A percentile compares a stretch with the other conserved stretches of the same genome.
phyloP scores from a whole-genome alignment of 2,113 vertebrate species.

The Empidonax alnorum region DNA sequence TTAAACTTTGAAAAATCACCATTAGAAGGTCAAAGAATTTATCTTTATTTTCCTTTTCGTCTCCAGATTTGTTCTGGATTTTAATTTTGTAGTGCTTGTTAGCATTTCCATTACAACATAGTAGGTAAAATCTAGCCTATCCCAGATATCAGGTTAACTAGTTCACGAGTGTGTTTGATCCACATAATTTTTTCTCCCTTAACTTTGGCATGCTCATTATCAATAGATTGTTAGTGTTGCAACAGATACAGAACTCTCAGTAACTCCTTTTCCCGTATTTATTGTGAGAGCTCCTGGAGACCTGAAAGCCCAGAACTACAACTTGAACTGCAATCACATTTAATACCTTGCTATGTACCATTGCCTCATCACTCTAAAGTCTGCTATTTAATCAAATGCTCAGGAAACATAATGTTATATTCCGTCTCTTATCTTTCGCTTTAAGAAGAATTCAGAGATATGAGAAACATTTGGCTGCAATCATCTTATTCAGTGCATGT shows the following conservation, averaged over 20 bases:
- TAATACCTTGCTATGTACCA: neutral
- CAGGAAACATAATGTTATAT: neutral
- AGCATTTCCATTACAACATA: neutral
- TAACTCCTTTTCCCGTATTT: neutral
- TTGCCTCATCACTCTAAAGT: neutral
- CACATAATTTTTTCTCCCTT: neutral
- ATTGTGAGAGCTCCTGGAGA: neutral
- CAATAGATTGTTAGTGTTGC: neutral
- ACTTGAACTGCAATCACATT: neutral
- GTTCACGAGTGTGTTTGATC: neutral
- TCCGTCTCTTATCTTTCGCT: neutral
- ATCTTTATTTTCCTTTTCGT: neutral
- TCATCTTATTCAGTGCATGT: neutral
- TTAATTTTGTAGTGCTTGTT: neutral
- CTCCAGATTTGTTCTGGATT: neutral
- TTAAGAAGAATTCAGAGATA: neutral
- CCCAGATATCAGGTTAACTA: neutral
- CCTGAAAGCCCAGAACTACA: neutral
- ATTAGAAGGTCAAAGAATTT: neutral
- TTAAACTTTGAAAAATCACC: neutral
- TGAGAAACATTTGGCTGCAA: neutral
- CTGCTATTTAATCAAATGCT: neutral
- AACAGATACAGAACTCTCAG: neutral
- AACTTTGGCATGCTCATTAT: neutral
- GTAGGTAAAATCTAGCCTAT: conserved; percentile 22